Conservation (phyloP, 2,113 vertebrate species). For the Spilogale gracilis region DNA sequence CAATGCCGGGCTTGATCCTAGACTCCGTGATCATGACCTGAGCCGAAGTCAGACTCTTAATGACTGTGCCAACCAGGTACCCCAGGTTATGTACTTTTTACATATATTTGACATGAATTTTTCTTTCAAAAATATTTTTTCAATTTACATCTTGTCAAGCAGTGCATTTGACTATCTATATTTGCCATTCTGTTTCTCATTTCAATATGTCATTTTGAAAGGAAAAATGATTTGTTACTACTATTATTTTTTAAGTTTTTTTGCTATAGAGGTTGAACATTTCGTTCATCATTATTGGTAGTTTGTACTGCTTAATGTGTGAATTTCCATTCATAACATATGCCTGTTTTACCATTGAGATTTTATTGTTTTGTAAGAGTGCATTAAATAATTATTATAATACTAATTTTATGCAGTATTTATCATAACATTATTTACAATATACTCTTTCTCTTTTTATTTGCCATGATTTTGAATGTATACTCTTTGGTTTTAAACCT, state of each 20-base stretch:
- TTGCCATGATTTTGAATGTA: neutral
- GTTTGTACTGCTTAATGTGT: neutral
- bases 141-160: neutral
- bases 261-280: neutral
- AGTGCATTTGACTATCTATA: neutral
- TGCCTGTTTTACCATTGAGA: neutral
- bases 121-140: constrained; percentile 32
- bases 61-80: no score
- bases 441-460: neutral
- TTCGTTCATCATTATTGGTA: neutral
- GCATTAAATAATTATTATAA: constrained; percentile 1
- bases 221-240: neutral
- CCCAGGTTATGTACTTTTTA: neutral
- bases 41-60: no score
- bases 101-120: neutral
- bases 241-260: neutral
- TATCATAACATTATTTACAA: neutral
- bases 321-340: neutral
- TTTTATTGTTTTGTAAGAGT: constrained; percentile 1
- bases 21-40: no score
- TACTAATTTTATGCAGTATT: neutral
- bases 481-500: neutral
- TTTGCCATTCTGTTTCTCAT: constrained; percentile 15
- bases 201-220: neutral
- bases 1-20: no score